Percentiles rank a stretch among this genome's conserved stretches.
Conservation (phyloP, 2,113 vertebrate genomes). For the Vulpes vulpes region DNA sequence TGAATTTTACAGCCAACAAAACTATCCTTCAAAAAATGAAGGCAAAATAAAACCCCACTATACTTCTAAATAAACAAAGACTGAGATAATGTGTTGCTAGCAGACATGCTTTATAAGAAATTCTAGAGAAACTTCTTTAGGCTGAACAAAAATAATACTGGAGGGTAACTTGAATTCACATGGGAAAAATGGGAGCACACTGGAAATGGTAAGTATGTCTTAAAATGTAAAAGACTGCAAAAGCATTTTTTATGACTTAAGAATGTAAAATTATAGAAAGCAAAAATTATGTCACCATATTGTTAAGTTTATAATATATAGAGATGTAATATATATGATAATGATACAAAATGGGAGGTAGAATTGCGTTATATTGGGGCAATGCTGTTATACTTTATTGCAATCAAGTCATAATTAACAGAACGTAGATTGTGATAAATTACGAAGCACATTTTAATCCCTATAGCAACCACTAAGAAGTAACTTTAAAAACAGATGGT, state of each 20-base stretch:
- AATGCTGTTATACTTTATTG: neutral
- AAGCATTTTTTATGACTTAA: neutral
- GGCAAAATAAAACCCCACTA: neutral
- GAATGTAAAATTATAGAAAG: neutral
- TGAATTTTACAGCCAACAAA: neutral
- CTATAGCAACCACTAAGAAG: neutral
- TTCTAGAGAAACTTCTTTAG: neutral
- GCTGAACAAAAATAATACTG: neutral
- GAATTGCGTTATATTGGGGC: neutral
- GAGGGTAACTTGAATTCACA: neutral
- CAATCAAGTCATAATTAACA: neutral
- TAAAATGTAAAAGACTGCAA: neutral
- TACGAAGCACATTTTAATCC: neutral
- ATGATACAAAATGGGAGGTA: neutral
- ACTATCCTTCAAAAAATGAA: neutral
- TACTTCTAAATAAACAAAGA: neutral
- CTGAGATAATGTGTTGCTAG: neutral
- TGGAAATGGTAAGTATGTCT: neutral
- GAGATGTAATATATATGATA: neutral
- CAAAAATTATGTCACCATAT: neutral
- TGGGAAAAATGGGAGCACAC: neutral
- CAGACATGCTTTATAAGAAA: neutral
- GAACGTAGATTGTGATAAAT: neutral
- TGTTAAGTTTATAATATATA: neutral
- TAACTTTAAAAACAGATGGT: neutral